Evolutionary conservation across 2,113 vertebrate genomes (phyloP).

Genomic region (Etia nguti): DNA sequence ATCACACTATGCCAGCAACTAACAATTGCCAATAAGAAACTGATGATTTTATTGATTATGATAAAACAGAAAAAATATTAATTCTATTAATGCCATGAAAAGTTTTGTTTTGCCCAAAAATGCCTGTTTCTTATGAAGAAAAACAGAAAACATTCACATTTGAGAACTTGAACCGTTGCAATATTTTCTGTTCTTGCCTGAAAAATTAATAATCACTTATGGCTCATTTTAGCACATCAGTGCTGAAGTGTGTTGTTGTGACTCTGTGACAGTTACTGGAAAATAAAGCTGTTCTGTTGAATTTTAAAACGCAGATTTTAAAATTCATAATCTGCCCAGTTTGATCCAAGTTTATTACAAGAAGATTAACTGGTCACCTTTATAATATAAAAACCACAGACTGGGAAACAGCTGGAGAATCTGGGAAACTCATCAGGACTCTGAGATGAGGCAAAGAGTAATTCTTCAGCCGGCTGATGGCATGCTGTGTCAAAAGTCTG

Average conservation of each 20-base stretch:
- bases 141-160: not conserved
- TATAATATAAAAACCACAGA: constrained; percentile 16
- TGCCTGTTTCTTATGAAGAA: not conserved
- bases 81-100: not conserved
- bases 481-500: not conserved
- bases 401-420: not conserved
- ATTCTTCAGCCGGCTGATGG: not conserved
- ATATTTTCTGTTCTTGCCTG: not conserved
- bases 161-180: not conserved
- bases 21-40: not conserved
- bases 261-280: not conserved
- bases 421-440: not conserved
- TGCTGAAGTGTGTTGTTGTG: not conserved
- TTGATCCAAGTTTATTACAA: not conserved
- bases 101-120: not conserved
- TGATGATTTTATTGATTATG: not conserved
- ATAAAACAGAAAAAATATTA: fast-evolving
- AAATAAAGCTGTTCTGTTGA: not conserved
- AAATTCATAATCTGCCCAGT: not conserved
- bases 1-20: not conserved
- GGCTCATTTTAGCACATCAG: not conserved
- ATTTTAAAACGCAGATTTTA: not conserved
- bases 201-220: not conserved
- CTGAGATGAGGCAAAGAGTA: not conserved
- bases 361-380: not conserved